Conservation (phyloP, 2,888 invertebrate genomes). For the Chydorus sphaericus region DNA sequence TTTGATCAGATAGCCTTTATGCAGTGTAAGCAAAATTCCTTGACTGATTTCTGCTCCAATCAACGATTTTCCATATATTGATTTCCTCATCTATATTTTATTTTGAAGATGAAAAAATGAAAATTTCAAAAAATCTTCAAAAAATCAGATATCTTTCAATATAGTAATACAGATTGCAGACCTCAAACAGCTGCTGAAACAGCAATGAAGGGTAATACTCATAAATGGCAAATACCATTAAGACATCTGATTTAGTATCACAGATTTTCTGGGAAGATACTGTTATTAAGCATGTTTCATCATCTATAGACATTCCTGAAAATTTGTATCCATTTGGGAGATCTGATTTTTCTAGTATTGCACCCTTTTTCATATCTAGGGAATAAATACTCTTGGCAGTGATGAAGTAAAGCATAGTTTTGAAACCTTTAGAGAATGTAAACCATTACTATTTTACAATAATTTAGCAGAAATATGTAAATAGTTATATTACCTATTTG, state of each 20-base stretch:
- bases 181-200: not conserved
- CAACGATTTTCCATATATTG: not conserved
- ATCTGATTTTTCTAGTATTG: not conserved
- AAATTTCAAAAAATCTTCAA: not conserved
- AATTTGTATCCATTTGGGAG: not conserved
- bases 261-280: not conserved
- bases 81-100: not conserved
- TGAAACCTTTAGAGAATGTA: not conserved
- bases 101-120: not conserved
- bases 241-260: not conserved
- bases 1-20: not conserved
- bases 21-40: not conserved
- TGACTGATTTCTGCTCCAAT: not conserved
- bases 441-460: not conserved
- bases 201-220: not conserved
- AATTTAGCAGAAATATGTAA: not conserved
- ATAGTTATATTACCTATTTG: no score
- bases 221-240: constrained; percentile 1
- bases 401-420: not conserved
- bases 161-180: not conserved
- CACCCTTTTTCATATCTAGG: not conserved
- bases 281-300: not conserved
- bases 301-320: not conserved
- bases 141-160: not conserved
- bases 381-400: not conserved